Evolutionary conservation across 2,797 vertebrate genomes (phyloP).

Genomic region (Sebastes aleutianus): DNA sequence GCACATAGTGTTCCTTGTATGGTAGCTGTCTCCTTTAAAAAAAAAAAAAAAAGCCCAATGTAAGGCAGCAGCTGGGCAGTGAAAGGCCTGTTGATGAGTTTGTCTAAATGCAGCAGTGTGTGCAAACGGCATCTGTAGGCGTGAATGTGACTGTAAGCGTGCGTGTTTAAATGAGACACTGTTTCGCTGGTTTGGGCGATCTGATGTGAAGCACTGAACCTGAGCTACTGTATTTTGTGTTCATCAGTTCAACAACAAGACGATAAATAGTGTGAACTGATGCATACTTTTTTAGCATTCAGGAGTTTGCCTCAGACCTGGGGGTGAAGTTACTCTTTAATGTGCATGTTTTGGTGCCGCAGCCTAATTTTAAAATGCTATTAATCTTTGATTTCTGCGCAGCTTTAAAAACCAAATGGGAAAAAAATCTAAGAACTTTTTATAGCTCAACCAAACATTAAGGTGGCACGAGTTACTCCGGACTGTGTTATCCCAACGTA

Average conservation of each 20-base stretch:
- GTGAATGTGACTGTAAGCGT: not conserved
- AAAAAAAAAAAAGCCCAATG: slow-evolving; percentile 5
- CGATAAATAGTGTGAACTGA: not conserved
- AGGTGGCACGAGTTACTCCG: not conserved
- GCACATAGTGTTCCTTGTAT: slow-evolving; percentile 14
- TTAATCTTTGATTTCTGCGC: not conserved
- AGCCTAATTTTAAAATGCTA: not conserved
- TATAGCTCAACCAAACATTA: not conserved
- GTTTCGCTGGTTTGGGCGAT: not conserved
- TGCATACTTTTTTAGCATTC: no score
- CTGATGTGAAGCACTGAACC: not conserved
- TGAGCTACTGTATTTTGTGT: not conserved
- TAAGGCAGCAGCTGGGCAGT: not conserved
- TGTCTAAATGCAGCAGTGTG: slow-evolving; percentile 1
- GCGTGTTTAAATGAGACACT: not conserved
- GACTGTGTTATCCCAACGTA: not conserved
- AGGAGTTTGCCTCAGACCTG: no score
- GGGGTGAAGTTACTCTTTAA: not conserved
- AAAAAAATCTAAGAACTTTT: not conserved
- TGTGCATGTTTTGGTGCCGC: not conserved
- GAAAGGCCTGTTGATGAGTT: slow-evolving; percentile 29
- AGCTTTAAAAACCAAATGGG: not conserved
- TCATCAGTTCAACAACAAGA: not conserved
- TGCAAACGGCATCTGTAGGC: not conserved
- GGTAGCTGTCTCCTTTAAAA: not conserved